Base-by-base conservation (phyloP, 2,888 invertebrate genomes). In the Agrochola litura region DNA sequence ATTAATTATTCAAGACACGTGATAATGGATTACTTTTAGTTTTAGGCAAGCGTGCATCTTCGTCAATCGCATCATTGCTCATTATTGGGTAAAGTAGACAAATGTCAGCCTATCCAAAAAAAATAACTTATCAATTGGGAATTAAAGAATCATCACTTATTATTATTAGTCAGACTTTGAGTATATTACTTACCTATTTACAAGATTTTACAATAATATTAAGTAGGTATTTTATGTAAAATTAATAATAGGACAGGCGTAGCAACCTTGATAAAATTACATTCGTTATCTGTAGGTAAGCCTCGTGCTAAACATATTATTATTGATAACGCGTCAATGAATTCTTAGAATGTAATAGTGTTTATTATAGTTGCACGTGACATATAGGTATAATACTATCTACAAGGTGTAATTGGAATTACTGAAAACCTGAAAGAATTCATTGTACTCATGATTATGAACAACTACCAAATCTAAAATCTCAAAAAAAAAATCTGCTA, bases 291-390 rank as follows among this genome's bases (percentile, higher is more conserved):
- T 43, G 4, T 46, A 30, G 30, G 30, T 30, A 56, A 77, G 60
- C 80, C 64, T 74, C 6, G 68, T 30, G 30, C 49, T 52, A 52
- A 66, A 81, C 52, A 73, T 58, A 70, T 56, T 37, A 43, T n/a
- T 75, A 61, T 49, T 82, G 80, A 81, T 81, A 81, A 77, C 49
- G 25, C 10, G 41, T 52, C 82, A 82, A 70, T 61, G 77, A 77
- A 58, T 81, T 82, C 82, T 77, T 37, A 82, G 80, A 82, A 79
- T 25, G 14, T 0, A 56, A 46, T 64, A 76, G 43, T 68, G 43
- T 68, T 75, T 82, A 76, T 58, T 82, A 52, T 54, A 60, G 43
- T 60, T 41, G n/a, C 67, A 64, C 58, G 63, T 68, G 64, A 58
- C 16, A 16, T 41, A n/a, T 41, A 41, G 37, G 14, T 52, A n/a